Evolutionary conservation across 2,113 vertebrate species (phyloP), one percentile per base, ranked within the genome.

Genomic region (Calidris pygmaea): DNA sequence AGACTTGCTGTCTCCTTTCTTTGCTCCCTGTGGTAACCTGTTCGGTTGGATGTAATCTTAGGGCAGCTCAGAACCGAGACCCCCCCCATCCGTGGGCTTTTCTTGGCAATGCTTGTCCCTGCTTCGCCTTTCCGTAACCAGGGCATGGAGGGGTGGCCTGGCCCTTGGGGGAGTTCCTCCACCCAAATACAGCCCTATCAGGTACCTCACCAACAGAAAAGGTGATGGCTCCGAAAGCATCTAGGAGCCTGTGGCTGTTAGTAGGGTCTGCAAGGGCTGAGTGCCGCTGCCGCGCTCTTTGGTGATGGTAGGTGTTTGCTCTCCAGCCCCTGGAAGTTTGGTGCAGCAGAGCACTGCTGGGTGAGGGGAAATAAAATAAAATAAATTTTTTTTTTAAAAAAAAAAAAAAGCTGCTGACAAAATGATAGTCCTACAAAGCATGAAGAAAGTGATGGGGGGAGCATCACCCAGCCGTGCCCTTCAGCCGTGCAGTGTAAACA

Each of bases 181-280:
- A 20, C 47, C 20, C 9, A 1, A 45, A 58, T 32, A 24, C 70
- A 39, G 9, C 34, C 62, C 17, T 22, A 14, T 16, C 27, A 58
- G 3, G 30, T 2, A 73, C 18, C 21, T 45, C 60, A 58, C 9
- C 0, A 0, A 32, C 2, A 73, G 48, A 2, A 6, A 56, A 76
- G 17, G 7, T 34, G 19, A 39, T 1, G 1, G 47, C n/a, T 73
- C 50, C 3, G 1, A 88, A 80, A 71, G 39, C 43, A 43, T 13
- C 19, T 10, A 34, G 39, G 23, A 12, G 8, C 3, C 1, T 11
- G n/a, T 4, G 26, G 35, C 34, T 34, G 12, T 26, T 84, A 14
- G n/a, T 3, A 45, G 32, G 62, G 45, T 32, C 35, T 0, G 1
- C 19, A 12, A 37, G 0, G 0, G 29, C 17, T 18, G 56, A 65